Evolutionary conservation across 2,888 invertebrate genomes (phyloP).

Genomic region (Pterobdella sp.): DNA sequence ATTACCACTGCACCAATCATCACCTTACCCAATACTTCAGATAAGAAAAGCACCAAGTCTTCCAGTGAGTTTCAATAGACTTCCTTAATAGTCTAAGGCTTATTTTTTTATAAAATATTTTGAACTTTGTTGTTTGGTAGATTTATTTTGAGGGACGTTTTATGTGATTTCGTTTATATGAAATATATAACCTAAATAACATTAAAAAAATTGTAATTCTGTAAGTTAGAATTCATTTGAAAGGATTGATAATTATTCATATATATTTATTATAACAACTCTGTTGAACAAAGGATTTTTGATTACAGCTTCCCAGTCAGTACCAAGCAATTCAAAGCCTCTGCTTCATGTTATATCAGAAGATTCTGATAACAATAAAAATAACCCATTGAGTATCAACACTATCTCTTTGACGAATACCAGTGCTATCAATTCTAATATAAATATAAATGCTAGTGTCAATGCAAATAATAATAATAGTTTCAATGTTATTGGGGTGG

Average conservation of each 20-base stretch:
- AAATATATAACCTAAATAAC: no score
- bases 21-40: not conserved
- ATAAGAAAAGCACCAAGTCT: not conserved
- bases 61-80: not conserved
- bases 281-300: no score
- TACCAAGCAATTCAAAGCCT: not conserved
- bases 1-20: not conserved
- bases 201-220: no score
- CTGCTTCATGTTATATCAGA: not conserved
- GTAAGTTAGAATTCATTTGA: no score
- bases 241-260: no score
- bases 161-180: no score
- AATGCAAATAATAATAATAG: not conserved
- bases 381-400: constrained; percentile 11
- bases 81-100: no score
- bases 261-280: no score
- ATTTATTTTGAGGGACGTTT: no score
- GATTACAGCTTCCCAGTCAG: not conserved
- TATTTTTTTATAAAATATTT: no score
- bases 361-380: not conserved
- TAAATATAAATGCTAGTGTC: not conserved
- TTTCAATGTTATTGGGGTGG: constrained; percentile 2
- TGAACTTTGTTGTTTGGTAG: no score
- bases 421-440: not conserved
- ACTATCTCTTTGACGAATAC: not conserved